phyloP scores from a whole-genome alignment of 2,113 vertebrate genomes.

The Antennarius striatus region DNA sequence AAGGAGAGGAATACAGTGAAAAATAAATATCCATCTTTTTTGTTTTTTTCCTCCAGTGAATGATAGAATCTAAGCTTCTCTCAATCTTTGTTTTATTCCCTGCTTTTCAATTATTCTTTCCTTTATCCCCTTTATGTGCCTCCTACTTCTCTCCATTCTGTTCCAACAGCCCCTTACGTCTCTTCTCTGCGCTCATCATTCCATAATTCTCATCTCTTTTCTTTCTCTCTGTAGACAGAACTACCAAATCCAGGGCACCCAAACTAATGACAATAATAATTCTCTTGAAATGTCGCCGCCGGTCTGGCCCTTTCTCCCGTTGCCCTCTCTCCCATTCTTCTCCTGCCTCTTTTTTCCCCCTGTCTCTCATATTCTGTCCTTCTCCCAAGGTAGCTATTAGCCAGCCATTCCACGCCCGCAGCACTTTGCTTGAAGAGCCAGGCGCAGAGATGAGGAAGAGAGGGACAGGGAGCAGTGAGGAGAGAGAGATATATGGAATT shows the following conservation, averaged over 20 bases:
- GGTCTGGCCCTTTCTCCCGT: constrained; percentile 43
- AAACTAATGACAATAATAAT: constrained; percentile 82
- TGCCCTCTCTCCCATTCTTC: constrained; percentile 20
- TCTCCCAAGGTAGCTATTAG: constrained; percentile 79
- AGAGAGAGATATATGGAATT: constrained; percentile 68
- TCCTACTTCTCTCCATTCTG: constrained; percentile 28
- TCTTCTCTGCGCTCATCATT: constrained; percentile 30
- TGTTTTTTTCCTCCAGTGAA: constrained; percentile 24
- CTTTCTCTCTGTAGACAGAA: constrained; percentile 36
- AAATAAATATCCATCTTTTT: too few relatives aligned
- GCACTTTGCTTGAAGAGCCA: constrained; percentile 74
- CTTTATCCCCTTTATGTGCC: constrained; percentile 49
- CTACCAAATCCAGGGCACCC: constrained; percentile 60
- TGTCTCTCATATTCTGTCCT: constrained; percentile 47
- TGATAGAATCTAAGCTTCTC: constrained; percentile 17
- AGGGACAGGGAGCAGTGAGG: constrained; percentile 29
- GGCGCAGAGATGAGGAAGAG: constrained; percentile 39
- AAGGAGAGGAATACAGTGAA: constrained; percentile 6
- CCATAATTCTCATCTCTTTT: constrained; percentile 32
- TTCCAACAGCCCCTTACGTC: not conserved
- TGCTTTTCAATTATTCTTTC: constrained; percentile 54
- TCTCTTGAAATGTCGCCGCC: constrained; percentile 72
- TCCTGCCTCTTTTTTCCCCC: constrained; percentile 33
- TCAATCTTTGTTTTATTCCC: constrained; percentile 45
- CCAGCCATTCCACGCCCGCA: constrained; percentile 73